Percentiles rank a stretch among this genome's conserved stretches.
phyloP scores from a whole-genome alignment of 2,888 invertebrate species.

The Platerodrilus igneus region DNA sequence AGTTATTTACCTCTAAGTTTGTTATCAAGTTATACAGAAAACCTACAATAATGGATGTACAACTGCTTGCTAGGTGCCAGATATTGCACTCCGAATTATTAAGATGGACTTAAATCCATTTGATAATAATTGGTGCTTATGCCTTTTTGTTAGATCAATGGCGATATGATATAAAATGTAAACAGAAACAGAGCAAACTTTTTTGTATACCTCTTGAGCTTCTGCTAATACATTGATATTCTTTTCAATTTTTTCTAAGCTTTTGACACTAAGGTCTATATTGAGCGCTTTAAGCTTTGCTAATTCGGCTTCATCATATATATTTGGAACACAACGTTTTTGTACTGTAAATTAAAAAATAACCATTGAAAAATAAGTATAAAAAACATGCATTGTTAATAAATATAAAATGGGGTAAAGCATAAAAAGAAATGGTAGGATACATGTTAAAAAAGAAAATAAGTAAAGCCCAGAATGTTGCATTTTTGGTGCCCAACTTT shows the following conservation, averaged over 20 bases:
- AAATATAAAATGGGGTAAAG: not conserved
- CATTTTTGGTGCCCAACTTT: not conserved
- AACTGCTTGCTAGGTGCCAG: too few relatives aligned
- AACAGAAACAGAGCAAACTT: constrained; percentile 12
- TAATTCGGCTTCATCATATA: constrained; percentile 24
- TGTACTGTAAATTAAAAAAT: constrained; percentile 46
- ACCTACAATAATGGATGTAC: too few relatives aligned
- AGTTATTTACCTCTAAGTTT: too few relatives aligned
- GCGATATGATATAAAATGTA: too few relatives aligned
- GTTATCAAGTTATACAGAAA: too few relatives aligned
- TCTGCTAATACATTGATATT: constrained; percentile 49
- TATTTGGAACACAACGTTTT: constrained; percentile 53
- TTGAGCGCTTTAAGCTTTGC: constrained; percentile 5
- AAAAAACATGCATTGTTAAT: too few relatives aligned
- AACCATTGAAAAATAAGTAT: too few relatives aligned
- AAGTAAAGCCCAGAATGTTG: not conserved
- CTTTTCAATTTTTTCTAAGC: constrained; percentile 44
- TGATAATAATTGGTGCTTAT: too few relatives aligned
- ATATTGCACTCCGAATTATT: too few relatives aligned
- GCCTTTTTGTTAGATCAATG: too few relatives aligned
- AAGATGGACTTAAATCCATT: too few relatives aligned
- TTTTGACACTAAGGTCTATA: constrained; percentile 40
- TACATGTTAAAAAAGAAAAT: constrained; percentile 1
- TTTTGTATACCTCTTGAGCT: constrained; percentile 47
- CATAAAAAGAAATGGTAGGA: constrained; percentile 5